phyloP scores from a whole-genome alignment of 2,113 vertebrate species.

The Petaurus breviceps region DNA sequence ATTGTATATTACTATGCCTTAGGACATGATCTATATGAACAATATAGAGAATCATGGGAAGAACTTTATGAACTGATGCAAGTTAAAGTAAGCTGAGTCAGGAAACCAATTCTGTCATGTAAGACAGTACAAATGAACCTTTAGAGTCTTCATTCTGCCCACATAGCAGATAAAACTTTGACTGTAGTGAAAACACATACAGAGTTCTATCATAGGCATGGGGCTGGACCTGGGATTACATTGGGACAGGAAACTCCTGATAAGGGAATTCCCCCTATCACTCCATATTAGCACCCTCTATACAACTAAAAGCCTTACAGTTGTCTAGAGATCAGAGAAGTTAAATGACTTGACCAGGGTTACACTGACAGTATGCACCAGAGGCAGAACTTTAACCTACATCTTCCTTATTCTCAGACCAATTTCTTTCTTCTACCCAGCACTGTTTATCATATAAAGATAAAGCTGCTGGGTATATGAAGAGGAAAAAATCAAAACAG shows the following conservation, averaged over 20 bases:
- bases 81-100: background rate
- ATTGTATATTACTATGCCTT: background rate
- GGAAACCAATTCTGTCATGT: background rate
- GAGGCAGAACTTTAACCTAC: background rate
- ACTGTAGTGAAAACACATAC: background rate
- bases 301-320: background rate
- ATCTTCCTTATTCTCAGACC: background rate
- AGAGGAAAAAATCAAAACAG: background rate
- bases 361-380: background rate
- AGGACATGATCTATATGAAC: background rate
- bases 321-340: background rate
- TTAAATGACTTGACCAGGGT: background rate
- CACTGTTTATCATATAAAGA: background rate
- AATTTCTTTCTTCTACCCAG: background rate
- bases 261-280: background rate
- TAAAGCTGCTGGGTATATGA: background rate
- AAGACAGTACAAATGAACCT: background rate
- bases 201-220: background rate
- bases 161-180: background rate
- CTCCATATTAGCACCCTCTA: background rate
- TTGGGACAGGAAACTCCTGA: background rate
- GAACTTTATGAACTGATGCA: background rate
- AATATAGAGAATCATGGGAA: background rate
- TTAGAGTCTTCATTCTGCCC: background rate
- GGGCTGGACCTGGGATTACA: background rate